These are phyloP conservation scores for Lasioglossum pauxillum DNA, from an alignment of 2,888 invertebrate species.

Conservation along the genomic window DNA sequence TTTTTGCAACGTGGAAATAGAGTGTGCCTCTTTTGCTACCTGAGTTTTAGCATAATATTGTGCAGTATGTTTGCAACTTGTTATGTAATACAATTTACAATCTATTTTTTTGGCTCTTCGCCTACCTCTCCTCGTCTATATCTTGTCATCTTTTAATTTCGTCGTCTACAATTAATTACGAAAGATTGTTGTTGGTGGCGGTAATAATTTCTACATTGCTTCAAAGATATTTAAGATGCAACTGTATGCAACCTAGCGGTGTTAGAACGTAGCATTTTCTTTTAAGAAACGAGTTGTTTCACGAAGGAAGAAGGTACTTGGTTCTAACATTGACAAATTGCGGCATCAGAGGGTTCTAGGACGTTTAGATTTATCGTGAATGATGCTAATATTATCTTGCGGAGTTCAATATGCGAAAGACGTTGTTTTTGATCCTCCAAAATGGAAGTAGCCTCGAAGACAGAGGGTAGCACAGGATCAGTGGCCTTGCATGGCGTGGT, in stretches of 20 bases:
- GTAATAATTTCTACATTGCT: not conserved
- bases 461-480: not conserved
- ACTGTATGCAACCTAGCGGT: not conserved
- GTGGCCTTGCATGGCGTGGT: constrained; percentile 23
- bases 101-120: not conserved
- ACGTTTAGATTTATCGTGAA: not conserved
- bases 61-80: not conserved
- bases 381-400: not conserved
- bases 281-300: not conserved
- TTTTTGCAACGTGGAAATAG: not conserved
- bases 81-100: not conserved
- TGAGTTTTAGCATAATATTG: not conserved
- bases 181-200: not conserved
- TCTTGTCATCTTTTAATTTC: not conserved
- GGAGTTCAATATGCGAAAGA: not conserved
- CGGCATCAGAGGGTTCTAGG: not conserved
- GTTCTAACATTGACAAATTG: not conserved
- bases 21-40: not conserved
- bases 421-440: not conserved
- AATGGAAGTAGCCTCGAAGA: not conserved
- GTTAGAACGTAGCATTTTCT: not conserved
- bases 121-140: not conserved
- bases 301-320: not conserved
- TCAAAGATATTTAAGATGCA: not conserved
- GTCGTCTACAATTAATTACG: not conserved